These are phyloP conservation scores for Stenodema calcarata DNA, from an alignment of 2,888 invertebrate genomes.

Conservation along the genomic window DNA sequence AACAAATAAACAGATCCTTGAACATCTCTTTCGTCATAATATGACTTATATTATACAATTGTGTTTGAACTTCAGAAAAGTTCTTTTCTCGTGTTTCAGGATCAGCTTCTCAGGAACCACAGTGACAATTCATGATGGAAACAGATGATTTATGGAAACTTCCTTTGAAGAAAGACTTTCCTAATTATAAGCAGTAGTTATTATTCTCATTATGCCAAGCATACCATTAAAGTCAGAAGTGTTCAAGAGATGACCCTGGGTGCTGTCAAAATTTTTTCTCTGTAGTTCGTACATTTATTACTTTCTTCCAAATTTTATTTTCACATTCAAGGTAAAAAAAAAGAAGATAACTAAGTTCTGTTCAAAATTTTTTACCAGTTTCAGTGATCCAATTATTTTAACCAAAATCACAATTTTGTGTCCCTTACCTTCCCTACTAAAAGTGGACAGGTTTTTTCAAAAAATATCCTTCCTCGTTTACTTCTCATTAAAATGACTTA, in stretches of 20 bases:
- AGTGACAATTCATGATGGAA: neutral
- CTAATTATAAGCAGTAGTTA: neutral
- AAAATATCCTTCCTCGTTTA: neutral
- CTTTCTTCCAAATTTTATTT: neutral
- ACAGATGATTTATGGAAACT: neutral
- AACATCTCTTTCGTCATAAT: too few species aligned
- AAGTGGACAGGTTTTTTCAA: neutral
- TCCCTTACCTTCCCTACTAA: neutral
- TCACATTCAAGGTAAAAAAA: neutral
- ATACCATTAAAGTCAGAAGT: neutral
- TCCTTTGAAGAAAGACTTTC: neutral
- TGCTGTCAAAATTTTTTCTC: neutral
- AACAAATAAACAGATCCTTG: too few species aligned
- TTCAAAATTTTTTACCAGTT: neutral
- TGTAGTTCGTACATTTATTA: neutral
- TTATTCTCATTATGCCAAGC: neutral
- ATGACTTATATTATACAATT: too few species aligned
- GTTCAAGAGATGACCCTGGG: neutral
- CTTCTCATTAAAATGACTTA: neutral
- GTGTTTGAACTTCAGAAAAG: neutral
- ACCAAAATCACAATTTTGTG: neutral
- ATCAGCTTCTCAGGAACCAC: neutral
- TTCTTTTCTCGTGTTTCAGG: neutral
- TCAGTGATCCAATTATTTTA: neutral
- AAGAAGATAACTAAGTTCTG: neutral